Percentiles rank a stretch among this genome's conserved stretches.
phyloP scores from a whole-genome alignment of 2,888 invertebrate genomes.

The Biston stratarius region DNA sequence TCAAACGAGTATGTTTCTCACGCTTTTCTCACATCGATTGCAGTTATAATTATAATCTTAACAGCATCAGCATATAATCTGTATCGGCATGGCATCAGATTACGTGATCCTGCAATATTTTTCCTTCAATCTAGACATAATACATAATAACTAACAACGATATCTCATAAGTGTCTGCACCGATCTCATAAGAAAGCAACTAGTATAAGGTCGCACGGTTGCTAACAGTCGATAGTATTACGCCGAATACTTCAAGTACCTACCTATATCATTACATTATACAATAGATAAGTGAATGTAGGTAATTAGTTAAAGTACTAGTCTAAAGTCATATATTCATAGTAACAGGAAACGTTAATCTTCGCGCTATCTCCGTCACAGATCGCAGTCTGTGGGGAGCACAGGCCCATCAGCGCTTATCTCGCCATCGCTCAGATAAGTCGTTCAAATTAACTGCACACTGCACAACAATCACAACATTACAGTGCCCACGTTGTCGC shows the following conservation, averaged over 20 bases:
- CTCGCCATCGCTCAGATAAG: slow-evolving; percentile 60
- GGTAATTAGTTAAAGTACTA: slow-evolving; percentile 43
- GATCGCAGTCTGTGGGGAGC: slow-evolving; percentile 66
- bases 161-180: background rate
- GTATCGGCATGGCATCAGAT: slow-evolving; percentile 39
- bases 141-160: slow-evolving; percentile 12
- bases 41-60: slow-evolving; percentile 58
- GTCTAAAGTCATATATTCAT: slow-evolving; percentile 55
- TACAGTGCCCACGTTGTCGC: slow-evolving; percentile 55
- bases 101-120: slow-evolving; percentile 43
- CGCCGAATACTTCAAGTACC: background rate
- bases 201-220: slow-evolving; percentile 20
- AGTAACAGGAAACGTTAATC: slow-evolving; percentile 65
- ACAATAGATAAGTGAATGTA: background rate
- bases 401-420: slow-evolving; percentile 65
- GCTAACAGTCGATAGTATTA: slow-evolving; percentile 5
- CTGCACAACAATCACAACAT: slow-evolving; percentile 63
- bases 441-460: slow-evolving; percentile 65
- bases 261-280: background rate
- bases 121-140: slow-evolving; percentile 24
- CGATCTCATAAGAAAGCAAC: slow-evolving; percentile 17
- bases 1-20: slow-evolving; percentile 62
- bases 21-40: slow-evolving; percentile 74
- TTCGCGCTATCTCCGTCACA: slow-evolving; percentile 70
- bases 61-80: slow-evolving; percentile 57